A percentile compares a stretch with the other conserved stretches of the same genome.
Evolutionary conservation across 1,140 invertebrate species (phyloP).

Genomic region (Scaptomyza montana): DNA sequence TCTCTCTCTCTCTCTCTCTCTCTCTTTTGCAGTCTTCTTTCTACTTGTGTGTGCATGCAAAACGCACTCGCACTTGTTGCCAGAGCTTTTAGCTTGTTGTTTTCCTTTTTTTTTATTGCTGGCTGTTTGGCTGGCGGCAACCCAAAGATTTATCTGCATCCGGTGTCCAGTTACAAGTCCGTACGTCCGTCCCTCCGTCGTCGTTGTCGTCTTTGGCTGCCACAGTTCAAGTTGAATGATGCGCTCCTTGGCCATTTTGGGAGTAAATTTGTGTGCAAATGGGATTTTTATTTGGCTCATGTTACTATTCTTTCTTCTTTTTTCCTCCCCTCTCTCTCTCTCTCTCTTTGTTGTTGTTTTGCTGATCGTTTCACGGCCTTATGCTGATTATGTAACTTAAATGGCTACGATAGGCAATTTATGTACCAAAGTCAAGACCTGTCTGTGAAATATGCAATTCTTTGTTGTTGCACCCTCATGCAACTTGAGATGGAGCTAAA

Average conservation of each 20-base stretch:
- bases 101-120: background rate
- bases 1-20: background rate
- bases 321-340: conserved; percentile 1
- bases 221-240: conserved; percentile 74
- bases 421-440: conserved; percentile 6
- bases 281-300: conserved; percentile 80
- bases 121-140: conserved; percentile 43
- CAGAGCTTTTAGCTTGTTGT: conserved; percentile 35
- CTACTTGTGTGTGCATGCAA: conserved; percentile 18
- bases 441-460: conserved; percentile 14
- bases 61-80: conserved; percentile 54
- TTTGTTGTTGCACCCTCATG: background rate
- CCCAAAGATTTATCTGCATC: conserved; percentile 82
- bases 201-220: conserved; percentile 4
- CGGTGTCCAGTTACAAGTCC: conserved; percentile 76
- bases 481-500: background rate
- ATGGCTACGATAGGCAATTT: conserved; percentile 24
- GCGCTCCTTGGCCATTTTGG: conserved; percentile 71
- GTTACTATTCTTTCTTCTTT: conserved; percentile 52
- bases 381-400: conserved; percentile 34
- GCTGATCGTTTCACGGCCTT: conserved; percentile 14
- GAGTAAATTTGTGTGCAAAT: conserved; percentile 82
- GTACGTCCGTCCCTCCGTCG: conserved; percentile 7
- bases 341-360: background rate
- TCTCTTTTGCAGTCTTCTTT: too few species aligned